These are phyloP conservation scores for Caloenas nicobarica DNA, from an alignment of 2,113 vertebrate genomes.

Conservation along the genomic window DNA sequence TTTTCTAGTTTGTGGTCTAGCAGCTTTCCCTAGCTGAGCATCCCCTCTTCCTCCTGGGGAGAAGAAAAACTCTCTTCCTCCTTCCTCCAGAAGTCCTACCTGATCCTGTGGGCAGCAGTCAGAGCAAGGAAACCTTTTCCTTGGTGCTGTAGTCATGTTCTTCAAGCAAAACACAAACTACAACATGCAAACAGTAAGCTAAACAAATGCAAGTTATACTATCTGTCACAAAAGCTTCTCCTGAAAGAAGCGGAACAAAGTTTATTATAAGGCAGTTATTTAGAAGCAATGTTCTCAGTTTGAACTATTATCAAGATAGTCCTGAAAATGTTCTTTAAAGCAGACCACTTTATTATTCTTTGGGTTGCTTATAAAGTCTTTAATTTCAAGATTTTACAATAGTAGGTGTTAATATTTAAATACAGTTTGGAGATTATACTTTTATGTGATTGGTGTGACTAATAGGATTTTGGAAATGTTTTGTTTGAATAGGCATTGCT, in stretches of 20 bases:
- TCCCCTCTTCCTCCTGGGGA: background rate
- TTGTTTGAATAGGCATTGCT: background rate
- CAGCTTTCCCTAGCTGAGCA: background rate
- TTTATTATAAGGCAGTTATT: background rate
- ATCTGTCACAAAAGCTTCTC: background rate
- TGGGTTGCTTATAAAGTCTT: background rate
- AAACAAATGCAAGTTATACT: background rate
- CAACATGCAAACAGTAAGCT: slow-evolving; percentile 53
- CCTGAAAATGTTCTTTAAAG: background rate
- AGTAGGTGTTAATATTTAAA: background rate
- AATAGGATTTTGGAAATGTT: background rate
- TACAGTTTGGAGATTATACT: background rate
- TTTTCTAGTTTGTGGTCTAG: background rate
- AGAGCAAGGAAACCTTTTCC: slow-evolving; percentile 50
- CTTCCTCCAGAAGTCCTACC: slow-evolving; percentile 51
- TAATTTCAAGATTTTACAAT: background rate
- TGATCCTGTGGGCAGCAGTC: slow-evolving; percentile 42
- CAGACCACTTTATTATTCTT: background rate
- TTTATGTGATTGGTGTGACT: background rate
- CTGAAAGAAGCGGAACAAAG: background rate
- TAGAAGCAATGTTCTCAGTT: background rate
- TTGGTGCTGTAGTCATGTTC: slow-evolving; percentile 56
- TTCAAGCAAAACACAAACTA: slow-evolving; percentile 57
- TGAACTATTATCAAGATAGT: background rate
- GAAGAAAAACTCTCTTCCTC: slow-evolving; percentile 41